Conservation (phyloP, 1,140 invertebrate genomes). For the Triops cancriformis region DNA sequence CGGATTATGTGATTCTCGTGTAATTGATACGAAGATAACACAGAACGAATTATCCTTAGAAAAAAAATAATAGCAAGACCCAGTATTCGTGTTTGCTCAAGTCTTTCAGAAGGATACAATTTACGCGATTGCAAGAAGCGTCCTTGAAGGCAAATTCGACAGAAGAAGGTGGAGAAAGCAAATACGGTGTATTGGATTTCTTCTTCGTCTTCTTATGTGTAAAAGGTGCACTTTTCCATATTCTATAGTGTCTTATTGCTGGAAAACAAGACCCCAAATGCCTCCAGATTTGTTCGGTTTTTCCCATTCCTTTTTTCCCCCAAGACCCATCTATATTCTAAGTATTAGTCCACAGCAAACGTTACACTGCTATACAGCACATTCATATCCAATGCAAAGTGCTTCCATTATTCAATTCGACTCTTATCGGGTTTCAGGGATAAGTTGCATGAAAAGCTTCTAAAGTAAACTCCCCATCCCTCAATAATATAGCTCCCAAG, state of each 20-base stretch:
- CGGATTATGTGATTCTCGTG: no score
- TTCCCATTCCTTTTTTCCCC: neutral
- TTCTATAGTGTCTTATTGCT: neutral
- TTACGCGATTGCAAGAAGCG: no score
- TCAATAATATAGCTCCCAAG: neutral
- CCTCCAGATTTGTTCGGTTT: neutral
- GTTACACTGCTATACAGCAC: neutral
- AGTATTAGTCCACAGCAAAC: neutral
- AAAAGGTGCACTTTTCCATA: neutral
- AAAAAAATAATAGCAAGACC: no score
- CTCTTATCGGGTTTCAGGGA: neutral
- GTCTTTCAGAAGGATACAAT: no score
- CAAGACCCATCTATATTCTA: neutral
- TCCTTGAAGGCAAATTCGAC: no score
- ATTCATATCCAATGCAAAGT: slow-evolving; percentile 1
- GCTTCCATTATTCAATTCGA: slow-evolving; percentile 10
- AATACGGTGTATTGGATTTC: neutral
- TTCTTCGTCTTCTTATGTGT: neutral
- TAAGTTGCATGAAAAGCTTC: neutral
- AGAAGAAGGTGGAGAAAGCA: no score
- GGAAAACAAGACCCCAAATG: neutral
- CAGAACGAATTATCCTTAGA: no score
- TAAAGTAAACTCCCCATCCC: neutral
- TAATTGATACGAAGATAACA: no score
- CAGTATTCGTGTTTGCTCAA: no score